Percentiles rank a stretch among this genome's conserved stretches.
phyloP scores from a whole-genome alignment of 2,888 invertebrate genomes.

The Phymatocera aterrima region DNA sequence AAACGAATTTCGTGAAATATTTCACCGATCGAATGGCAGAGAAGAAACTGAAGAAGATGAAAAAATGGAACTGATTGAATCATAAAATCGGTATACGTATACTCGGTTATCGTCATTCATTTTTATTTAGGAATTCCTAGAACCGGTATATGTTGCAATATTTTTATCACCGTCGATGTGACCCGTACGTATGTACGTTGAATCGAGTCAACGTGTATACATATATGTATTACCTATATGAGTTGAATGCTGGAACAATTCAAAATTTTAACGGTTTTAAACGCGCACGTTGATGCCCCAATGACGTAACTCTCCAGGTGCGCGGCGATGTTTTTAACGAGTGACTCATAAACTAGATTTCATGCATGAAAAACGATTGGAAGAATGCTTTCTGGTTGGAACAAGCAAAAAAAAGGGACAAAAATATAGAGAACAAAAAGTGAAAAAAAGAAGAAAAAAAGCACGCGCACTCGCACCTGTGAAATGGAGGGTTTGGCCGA shows the following conservation, averaged over 20 bases:
- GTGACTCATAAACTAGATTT: slow-evolving; percentile 17
- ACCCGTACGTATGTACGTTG: too few species aligned
- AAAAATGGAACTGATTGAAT: too few species aligned
- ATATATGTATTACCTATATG: background rate
- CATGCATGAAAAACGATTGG: background rate
- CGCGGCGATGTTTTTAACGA: slow-evolving; percentile 19
- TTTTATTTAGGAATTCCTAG: background rate
- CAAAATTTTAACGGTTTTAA: slow-evolving; percentile 21
- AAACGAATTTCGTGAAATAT: background rate
- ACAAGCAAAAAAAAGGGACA: background rate
- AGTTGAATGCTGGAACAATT: background rate
- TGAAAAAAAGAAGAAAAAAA: too few species aligned
- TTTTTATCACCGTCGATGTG: background rate
- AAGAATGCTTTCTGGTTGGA: too few species aligned
- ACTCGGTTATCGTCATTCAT: background rate
- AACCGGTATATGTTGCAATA: background rate
- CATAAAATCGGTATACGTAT: too few species aligned
- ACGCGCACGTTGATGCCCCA: background rate
- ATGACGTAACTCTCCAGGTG: slow-evolving; percentile 14
- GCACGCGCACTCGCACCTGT: too few species aligned
- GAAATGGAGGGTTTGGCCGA: too few species aligned
- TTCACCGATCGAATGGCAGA: background rate
- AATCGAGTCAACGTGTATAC: too few species aligned
- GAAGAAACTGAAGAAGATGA: background rate
- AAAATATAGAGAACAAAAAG: too few species aligned